phyloP scores from a whole-genome alignment of 2,797 vertebrate species.

The Thripadectes ignobilis region DNA sequence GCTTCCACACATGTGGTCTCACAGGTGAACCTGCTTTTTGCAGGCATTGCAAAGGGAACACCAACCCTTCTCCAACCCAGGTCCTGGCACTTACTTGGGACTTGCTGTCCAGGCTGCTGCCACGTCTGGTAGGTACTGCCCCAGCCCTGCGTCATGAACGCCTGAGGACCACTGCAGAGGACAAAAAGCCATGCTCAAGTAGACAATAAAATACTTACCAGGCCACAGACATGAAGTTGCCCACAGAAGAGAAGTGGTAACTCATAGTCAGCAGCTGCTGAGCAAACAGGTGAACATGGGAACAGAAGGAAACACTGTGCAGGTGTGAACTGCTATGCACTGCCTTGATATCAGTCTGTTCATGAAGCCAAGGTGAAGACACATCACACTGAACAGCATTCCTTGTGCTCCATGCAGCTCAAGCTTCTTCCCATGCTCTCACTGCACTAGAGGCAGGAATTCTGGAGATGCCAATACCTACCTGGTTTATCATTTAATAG shows the following conservation, averaged over 20 bases:
- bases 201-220: not conserved
- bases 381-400: not conserved
- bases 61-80: not conserved
- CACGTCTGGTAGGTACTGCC: conserved; percentile 95
- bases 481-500: not conserved
- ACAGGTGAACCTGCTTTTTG: not conserved
- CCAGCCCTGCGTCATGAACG: conserved; percentile 96
- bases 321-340: not conserved
- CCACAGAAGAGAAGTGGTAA: not conserved
- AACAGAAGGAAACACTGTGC: not conserved
- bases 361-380: not conserved
- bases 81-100: conserved; percentile 86
- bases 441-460: not conserved
- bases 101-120: conserved; percentile 95
- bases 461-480: not conserved
- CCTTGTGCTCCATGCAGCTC: not conserved
- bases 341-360: not conserved
- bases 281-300: not conserved
- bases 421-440: not conserved
- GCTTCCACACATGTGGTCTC: not conserved
- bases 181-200: conserved; percentile 8
- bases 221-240: not conserved
- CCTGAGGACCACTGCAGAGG: conserved; percentile 86
- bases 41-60: not conserved
- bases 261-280: not conserved